phyloP scores from a whole-genome alignment of 2,888 invertebrate species.

The Ramazzottius varieornatus region DNA sequence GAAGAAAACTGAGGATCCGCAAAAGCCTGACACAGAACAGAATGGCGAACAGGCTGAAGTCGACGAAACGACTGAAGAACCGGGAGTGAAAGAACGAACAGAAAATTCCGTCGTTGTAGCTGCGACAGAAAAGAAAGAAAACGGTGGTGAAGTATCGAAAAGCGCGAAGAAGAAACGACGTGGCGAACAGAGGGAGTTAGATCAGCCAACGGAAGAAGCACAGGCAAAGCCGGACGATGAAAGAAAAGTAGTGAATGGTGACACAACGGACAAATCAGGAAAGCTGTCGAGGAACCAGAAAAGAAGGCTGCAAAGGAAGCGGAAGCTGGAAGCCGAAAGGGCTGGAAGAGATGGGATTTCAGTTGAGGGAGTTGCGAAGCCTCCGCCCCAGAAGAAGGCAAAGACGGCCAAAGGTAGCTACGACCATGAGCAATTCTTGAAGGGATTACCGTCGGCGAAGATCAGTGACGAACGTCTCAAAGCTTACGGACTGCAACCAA shows the following conservation, averaged over 20 bases:
- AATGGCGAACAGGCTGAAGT: background rate
- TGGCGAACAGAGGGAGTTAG: background rate
- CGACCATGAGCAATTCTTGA: background rate
- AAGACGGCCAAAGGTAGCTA: background rate
- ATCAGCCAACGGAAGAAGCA: background rate
- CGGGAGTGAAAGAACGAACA: background rate
- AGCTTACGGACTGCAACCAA: constrained; percentile 74
- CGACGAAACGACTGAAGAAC: background rate
- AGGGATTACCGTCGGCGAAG: background rate
- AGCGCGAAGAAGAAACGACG: background rate
- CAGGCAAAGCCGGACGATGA: background rate
- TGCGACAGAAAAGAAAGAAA: no score
- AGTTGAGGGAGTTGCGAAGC: background rate
- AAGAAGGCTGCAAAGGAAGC: background rate
- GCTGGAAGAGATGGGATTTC: background rate
- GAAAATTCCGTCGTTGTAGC: no score
- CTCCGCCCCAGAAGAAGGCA: background rate
- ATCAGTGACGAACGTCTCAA: constrained; percentile 44
- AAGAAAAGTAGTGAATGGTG: background rate
- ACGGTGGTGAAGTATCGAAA: no score
- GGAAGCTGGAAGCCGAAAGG: background rate
- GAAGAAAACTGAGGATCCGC: constrained; percentile 3
- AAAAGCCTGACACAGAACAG: background rate
- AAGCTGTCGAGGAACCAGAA: background rate
- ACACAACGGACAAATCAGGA: background rate